Percentiles rank a stretch among this genome's conserved stretches.
These are phyloP conservation scores for Polyergus mexicanus DNA, from an alignment of 1,140 invertebrate species.

Conservation along the genomic window DNA sequence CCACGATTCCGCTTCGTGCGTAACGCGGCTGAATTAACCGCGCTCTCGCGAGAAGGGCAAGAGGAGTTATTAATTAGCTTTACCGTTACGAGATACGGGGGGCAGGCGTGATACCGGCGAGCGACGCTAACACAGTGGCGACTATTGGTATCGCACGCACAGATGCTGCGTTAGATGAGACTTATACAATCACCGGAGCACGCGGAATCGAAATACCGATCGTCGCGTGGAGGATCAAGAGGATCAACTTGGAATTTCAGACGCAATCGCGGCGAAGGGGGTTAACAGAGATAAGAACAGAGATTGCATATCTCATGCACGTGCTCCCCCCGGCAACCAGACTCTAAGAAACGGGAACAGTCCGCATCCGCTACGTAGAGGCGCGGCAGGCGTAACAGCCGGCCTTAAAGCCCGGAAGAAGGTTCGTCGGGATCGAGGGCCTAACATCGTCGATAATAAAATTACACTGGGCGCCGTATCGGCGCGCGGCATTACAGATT, in stretches of 20 bases:
- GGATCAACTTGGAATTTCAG: constrained; percentile 70
- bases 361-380: constrained; percentile 80
- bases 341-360: constrained; percentile 82
- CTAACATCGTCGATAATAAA: constrained; percentile 72
- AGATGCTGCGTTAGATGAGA: not conserved
- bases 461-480: constrained; percentile 55
- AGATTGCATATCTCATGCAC: constrained; percentile 70
- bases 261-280: constrained; percentile 23
- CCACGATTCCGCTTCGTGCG: constrained; percentile 21
- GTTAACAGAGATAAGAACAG: constrained; percentile 55
- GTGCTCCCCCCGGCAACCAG: constrained; percentile 72
- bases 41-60: not conserved
- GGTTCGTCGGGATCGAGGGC: constrained; percentile 65
- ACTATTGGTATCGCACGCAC: constrained; percentile 36
- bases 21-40: constrained; percentile 32
- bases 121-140: constrained; percentile 43
- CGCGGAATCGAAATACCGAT: constrained; percentile 30
- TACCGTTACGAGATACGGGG: constrained; percentile 62
- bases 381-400: constrained; percentile 73
- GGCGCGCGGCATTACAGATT: constrained; percentile 34
- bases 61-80: constrained; percentile 66
- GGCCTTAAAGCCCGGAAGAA: constrained; percentile 76
- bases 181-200: constrained; percentile 2
- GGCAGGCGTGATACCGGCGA: constrained; percentile 39
- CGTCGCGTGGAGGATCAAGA: constrained; percentile 50